Conservation (phyloP, 2,797 vertebrate genomes). For the Bufotes viridis region DNA sequence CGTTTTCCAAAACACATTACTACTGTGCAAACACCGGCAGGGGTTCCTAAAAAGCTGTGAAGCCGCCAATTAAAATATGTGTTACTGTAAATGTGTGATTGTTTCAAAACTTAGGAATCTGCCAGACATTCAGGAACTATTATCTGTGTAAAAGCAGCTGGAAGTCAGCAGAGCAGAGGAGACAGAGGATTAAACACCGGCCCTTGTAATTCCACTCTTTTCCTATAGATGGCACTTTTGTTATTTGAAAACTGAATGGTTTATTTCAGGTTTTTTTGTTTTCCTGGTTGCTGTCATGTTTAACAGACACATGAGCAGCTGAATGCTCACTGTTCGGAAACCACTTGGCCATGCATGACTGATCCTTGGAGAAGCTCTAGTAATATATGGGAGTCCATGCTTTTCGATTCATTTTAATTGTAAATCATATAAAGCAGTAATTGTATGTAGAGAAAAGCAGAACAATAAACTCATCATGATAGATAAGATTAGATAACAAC, state of each 20-base stretch:
- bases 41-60: background rate
- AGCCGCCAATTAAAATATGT: slow-evolving; percentile 5
- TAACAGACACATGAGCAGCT: slow-evolving; percentile 30
- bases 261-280: background rate
- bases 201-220: background rate
- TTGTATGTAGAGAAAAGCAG: slow-evolving; percentile 42
- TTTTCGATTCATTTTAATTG: slow-evolving; percentile 62
- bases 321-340: slow-evolving; percentile 59
- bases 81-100: slow-evolving; percentile 30
- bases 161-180: background rate
- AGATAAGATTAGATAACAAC: background rate
- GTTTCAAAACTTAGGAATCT: background rate
- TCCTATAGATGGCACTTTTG: slow-evolving; percentile 64
- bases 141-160: slow-evolving; percentile 36
- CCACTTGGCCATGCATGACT: slow-evolving; percentile 63
- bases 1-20: slow-evolving; percentile 12
- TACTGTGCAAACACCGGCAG: background rate
- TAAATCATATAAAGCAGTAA: slow-evolving; percentile 52
- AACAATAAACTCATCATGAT: slow-evolving; percentile 36
- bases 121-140: slow-evolving; percentile 3
- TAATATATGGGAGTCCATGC: slow-evolving; percentile 54
- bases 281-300: slow-evolving; percentile 4
- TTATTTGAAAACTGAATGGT: background rate
- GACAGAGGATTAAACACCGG: background rate
- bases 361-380: slow-evolving; percentile 49